phyloP scores from a whole-genome alignment of 2,888 invertebrate genomes.

The Oligia strigilis region DNA sequence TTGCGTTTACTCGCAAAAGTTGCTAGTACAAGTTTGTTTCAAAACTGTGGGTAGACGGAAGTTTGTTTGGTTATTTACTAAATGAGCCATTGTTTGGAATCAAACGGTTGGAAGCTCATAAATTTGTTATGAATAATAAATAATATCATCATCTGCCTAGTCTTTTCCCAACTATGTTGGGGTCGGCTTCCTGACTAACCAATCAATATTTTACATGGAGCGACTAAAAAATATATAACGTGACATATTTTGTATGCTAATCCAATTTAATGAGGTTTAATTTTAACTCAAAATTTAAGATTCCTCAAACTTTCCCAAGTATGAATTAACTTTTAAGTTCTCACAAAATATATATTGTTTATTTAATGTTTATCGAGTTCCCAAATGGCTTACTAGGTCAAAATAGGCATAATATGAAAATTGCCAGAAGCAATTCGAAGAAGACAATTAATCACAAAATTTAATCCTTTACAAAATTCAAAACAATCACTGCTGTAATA shows the following conservation, averaged over 20 bases:
- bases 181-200: no score
- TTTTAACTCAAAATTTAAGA: neutral
- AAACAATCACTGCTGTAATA: neutral
- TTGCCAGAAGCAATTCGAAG: neutral
- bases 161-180: no score
- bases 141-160: no score
- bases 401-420: no score
- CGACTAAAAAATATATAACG: no score
- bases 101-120: slow-evolving; percentile 51
- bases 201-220: no score
- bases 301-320: neutral
- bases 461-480: neutral
- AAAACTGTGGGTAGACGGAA: slow-evolving; percentile 35
- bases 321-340: neutral
- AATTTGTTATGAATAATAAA: slow-evolving; percentile 25
- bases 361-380: neutral
- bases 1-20: slow-evolving; percentile 59
- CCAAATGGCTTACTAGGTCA: neutral
- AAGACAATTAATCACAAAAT: neutral
- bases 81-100: slow-evolving; percentile 59
- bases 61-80: slow-evolving; percentile 46
- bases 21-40: slow-evolving; percentile 44
- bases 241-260: no score
- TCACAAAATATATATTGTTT: neutral
- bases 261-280: neutral